A percentile compares a stretch with the other conserved stretches of the same genome.
phyloP scores from a whole-genome alignment of 2,888 invertebrate species.

The Catocala nupta region DNA sequence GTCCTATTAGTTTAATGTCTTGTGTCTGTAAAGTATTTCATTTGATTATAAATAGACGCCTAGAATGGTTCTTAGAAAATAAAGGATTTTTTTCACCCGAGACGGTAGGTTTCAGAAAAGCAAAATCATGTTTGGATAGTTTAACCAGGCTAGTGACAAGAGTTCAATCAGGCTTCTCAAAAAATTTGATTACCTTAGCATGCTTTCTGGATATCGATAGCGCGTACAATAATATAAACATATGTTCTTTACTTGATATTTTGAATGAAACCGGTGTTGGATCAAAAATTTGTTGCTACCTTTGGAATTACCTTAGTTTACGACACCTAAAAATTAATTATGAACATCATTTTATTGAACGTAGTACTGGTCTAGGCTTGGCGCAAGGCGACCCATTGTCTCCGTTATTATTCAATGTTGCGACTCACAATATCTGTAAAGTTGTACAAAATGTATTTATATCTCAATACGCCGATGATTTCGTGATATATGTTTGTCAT shows the following conservation, averaged over 20 bases:
- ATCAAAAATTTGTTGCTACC: too few relatives aligned
- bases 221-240: slow-evolving; percentile 8
- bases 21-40: slow-evolving; percentile 8
- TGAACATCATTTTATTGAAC: too few relatives aligned
- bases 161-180: not conserved
- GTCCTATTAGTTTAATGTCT: slow-evolving; percentile 17
- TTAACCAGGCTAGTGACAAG: not conserved
- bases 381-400: too few relatives aligned
- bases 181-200: not conserved
- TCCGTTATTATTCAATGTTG: too few relatives aligned
- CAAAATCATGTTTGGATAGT: not conserved
- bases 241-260: not conserved
- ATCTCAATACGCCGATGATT: too few relatives aligned
- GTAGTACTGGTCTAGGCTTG: too few relatives aligned
- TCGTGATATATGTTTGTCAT: too few relatives aligned
- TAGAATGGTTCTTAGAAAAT: slow-evolving; percentile 4
- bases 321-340: too few relatives aligned
- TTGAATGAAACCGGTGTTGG: too few relatives aligned
- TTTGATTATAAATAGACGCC: not conserved
- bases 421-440: too few relatives aligned
- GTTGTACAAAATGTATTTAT: too few relatives aligned
- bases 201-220: slow-evolving; percentile 5
- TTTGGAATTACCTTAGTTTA: too few relatives aligned
- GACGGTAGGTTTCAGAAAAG: not conserved
- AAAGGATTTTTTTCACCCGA: not conserved